Base-by-base conservation (phyloP, 2,888 invertebrate genomes). In the Bhutanitis thaidina region DNA sequence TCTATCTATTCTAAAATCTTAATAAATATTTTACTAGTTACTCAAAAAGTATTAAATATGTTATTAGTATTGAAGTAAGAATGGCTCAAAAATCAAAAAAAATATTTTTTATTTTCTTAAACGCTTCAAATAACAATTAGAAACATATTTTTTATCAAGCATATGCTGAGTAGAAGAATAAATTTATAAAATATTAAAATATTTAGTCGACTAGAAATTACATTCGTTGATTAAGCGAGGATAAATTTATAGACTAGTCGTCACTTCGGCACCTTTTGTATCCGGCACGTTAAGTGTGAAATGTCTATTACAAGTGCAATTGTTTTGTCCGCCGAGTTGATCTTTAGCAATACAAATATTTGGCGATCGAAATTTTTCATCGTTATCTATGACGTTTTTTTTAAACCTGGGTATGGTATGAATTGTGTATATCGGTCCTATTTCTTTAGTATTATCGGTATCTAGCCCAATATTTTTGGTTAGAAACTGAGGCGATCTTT, bases 311-410 rank as follows among this genome's bases (percentile, higher is more conserved):
- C 88, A 88, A 59, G 74, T 80, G 62, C 88, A 88, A 56, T 74
- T 74, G 46, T 73, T 48, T n/a, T 77, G 71, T 43, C 85, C 83
- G 27, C 86, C 84, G 63, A 88, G 59, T 59, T 80, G 73, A 39
- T 71, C 71, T 62, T 76, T 80, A 15, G 84, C 85, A 56, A 88
- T 75, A 64, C 88, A 88, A 58, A 88, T 72, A 59, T 87, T 88
- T 12, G 87, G 87, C 16, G 87, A 85, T 29, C 84, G 66, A 47
- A 82, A 86, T 54, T 82, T 78, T 7, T 80, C 80, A 15, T 78
- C 74, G 1, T 36, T 32, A 5, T 58, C 62, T 44, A 57, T 71
- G 44, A 71, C 77, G 59, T 67, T 75, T 58, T 62, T 66, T 37
- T 76, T 82, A 60, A 68, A 71, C 65, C 71, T 74, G 10, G 76